phyloP scores from a whole-genome alignment of 1,140 invertebrate genomes.

The Aphis gossypii region DNA sequence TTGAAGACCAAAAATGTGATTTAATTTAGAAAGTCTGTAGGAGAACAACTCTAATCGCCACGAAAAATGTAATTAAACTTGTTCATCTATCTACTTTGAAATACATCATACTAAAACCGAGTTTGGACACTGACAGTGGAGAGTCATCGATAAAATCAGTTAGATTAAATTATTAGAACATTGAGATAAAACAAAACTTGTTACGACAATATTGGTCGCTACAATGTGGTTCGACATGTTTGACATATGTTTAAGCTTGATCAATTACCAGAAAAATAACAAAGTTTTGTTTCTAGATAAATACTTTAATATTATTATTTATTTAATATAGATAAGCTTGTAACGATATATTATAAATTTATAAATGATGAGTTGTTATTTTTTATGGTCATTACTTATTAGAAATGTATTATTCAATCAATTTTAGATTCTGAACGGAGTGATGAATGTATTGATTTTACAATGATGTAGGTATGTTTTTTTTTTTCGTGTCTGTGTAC shows the following conservation, averaged over 20 bases:
- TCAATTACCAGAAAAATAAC: neutral
- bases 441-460: too few relatives aligned
- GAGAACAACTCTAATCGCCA: neutral
- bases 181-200: neutral
- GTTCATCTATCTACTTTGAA: neutral
- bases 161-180: neutral
- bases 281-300: neutral
- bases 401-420: neutral
- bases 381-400: neutral
- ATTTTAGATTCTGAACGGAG: too few relatives aligned
- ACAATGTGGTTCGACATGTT: neutral
- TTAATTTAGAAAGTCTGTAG: neutral
- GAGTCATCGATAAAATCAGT: neutral
- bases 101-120: neutral
- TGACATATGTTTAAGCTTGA: neutral
- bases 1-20: neutral
- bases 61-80: neutral
- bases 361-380: neutral
- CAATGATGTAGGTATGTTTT: too few relatives aligned
- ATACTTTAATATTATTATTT: too few relatives aligned
- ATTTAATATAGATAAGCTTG: neutral
- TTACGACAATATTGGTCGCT: neutral
- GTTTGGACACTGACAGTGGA: neutral
- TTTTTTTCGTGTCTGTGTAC: too few relatives aligned
- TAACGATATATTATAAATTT: too few relatives aligned